Evolutionary conservation across 2,888 invertebrate genomes (phyloP).

Genomic region (Pandemis heparana): DNA sequence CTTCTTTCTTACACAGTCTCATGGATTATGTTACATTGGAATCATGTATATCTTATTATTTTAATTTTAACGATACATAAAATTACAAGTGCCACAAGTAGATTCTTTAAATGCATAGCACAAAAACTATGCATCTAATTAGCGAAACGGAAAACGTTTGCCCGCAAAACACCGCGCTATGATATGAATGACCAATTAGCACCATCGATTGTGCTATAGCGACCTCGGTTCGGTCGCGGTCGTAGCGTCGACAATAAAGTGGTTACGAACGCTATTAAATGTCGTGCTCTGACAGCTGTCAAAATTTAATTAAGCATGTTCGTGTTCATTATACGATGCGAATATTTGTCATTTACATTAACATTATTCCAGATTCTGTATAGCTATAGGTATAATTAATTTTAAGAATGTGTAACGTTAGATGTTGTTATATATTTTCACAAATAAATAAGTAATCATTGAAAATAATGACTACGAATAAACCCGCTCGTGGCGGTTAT

Average conservation of each 20-base stretch:
- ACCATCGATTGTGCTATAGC: constrained; percentile 24
- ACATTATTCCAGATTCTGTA: background rate
- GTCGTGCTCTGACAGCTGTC: constrained; percentile 2
- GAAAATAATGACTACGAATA: too few relatives aligned
- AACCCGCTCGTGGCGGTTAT: too few relatives aligned
- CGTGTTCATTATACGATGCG: background rate
- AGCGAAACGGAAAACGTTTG: constrained; percentile 24
- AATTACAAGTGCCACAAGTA: background rate
- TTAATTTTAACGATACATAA: background rate
- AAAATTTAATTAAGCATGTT: background rate
- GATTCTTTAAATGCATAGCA: constrained; percentile 9
- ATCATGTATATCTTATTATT: too few relatives aligned
- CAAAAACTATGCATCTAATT: constrained; percentile 31
- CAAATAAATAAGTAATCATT: too few relatives aligned
- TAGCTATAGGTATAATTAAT: too few relatives aligned
- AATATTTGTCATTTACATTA: background rate
- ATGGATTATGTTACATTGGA: too few relatives aligned
- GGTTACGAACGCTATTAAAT: background rate
- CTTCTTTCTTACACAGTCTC: too few relatives aligned
- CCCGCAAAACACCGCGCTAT: constrained; percentile 18
- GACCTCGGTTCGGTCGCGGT: constrained; percentile 20
- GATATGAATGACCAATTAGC: constrained; percentile 39
- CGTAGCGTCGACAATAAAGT: background rate
- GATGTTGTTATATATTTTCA: too few relatives aligned
- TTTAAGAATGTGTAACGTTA: too few relatives aligned